These are phyloP conservation scores for Myotis yumanensis DNA, from an alignment of 2,113 vertebrate genomes.

Conservation along the genomic window DNA sequence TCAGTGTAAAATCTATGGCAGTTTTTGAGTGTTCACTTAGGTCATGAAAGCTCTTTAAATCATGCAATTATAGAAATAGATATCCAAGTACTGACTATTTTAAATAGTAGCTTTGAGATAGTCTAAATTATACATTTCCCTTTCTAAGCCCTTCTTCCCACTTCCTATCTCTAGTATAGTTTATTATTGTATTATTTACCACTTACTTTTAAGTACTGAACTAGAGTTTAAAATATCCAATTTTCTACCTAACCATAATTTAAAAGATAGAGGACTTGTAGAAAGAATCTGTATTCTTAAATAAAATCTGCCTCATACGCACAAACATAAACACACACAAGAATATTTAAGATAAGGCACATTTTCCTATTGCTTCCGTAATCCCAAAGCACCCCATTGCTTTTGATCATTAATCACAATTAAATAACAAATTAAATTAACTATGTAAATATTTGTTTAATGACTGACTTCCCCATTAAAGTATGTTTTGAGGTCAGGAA, in stretches of 20 bases:
- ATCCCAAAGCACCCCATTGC: conserved; percentile 33
- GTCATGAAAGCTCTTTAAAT: background rate
- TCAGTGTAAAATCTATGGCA: background rate
- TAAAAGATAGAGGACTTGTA: background rate
- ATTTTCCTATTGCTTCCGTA: conserved; percentile 36
- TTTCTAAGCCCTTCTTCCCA: background rate
- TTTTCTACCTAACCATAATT: background rate
- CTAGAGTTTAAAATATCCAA: conserved; percentile 23
- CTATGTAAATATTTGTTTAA: conserved; percentile 71
- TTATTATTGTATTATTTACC: conserved; percentile 27
- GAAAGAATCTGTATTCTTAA: background rate
- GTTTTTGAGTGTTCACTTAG: conserved; percentile 35
- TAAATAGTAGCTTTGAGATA: background rate
- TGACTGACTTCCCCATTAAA: conserved; percentile 29
- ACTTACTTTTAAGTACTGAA: background rate
- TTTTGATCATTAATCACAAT: conserved; percentile 72
- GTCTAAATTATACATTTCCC: background rate
- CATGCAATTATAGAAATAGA: background rate
- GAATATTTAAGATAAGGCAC: background rate
- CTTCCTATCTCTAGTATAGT: background rate
- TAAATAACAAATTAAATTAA: conserved; percentile 70
- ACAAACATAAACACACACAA: background rate
- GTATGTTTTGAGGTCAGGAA: conserved; percentile 34
- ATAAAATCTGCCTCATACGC: background rate
- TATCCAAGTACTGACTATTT: background rate